Evolutionary conservation across 2,888 invertebrate species (phyloP).

Genomic region (Pantelozetes paolii): DNA sequence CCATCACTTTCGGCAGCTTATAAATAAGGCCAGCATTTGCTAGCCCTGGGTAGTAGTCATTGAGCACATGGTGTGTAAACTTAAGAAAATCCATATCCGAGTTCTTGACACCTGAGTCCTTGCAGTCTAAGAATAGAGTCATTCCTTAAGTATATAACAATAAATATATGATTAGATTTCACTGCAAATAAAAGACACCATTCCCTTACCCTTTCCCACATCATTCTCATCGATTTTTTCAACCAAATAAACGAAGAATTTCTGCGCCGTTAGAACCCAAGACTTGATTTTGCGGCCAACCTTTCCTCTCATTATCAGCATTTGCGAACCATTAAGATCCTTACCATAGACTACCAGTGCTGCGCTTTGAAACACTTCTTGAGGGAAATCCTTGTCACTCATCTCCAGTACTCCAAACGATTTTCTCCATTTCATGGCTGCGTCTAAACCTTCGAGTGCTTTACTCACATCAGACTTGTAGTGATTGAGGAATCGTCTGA

Average conservation of each 20-base stretch:
- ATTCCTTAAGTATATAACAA: neutral
- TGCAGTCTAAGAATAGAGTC: slow-evolving; percentile 11
- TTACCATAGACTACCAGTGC: neutral
- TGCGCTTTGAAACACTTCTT: neutral
- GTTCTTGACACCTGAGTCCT: slow-evolving; percentile 8
- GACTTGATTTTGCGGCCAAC: neutral
- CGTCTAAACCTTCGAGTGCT: neutral
- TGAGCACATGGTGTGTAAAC: neutral
- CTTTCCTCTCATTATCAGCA: slow-evolving; percentile 3
- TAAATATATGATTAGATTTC: neutral
- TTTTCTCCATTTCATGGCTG: slow-evolving; percentile 4
- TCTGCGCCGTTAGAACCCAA: slow-evolving; percentile 1
- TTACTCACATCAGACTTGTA: neutral
- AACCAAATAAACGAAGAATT: neutral
- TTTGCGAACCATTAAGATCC: slow-evolving; percentile 1
- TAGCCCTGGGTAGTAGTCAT: slow-evolving; percentile 20
- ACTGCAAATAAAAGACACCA: neutral
- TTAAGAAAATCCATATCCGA: neutral
- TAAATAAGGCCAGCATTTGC: neutral
- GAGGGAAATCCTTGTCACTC: neutral
- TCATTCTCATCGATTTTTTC: neutral
- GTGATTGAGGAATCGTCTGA: neutral
- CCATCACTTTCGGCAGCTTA: slow-evolving; percentile 3
- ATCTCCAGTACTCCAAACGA: slow-evolving; percentile 6
- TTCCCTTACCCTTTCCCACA: neutral